phyloP scores from a whole-genome alignment of 2,113 vertebrate species.

The Beaufortia kweichowensis region DNA sequence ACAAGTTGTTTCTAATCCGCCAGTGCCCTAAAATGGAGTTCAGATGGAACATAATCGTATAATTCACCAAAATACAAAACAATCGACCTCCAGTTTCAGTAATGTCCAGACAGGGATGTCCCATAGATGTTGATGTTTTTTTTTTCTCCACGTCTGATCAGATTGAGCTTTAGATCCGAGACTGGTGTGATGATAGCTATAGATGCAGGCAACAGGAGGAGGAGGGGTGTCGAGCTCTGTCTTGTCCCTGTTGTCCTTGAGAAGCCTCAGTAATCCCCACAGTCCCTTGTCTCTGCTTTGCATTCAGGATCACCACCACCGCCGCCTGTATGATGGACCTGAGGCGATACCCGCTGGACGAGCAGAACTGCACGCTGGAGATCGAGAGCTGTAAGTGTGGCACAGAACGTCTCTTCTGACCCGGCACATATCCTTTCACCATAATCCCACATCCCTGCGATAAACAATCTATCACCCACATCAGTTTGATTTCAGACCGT shows the following conservation, averaged over 20 bases:
- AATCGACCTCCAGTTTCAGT: no score
- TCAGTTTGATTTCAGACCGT: neutral
- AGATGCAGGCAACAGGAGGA: constrained; percentile 1
- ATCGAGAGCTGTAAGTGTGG: constrained; percentile 96
- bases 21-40: no score
- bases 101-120: neutral
- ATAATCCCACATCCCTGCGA: neutral
- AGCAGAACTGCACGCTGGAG: constrained; percentile 97
- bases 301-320: constrained; percentile 91
- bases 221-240: constrained; percentile 37
- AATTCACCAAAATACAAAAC: no score
- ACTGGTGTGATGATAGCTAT: neutral
- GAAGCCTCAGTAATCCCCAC: constrained; percentile 45
- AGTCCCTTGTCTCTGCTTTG: constrained; percentile 54
- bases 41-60: no score
- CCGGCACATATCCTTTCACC: neutral
- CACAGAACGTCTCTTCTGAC: neutral
- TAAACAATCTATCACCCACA: neutral
- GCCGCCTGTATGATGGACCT: constrained; percentile 99
- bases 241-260: constrained; percentile 51
- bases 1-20: no score
- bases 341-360: constrained; percentile 90
- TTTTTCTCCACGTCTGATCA: neutral
- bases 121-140: neutral
- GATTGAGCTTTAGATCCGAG: neutral